Evolutionary conservation across 2,888 invertebrate genomes (phyloP).

Genomic region (Dorcus hopei): DNA sequence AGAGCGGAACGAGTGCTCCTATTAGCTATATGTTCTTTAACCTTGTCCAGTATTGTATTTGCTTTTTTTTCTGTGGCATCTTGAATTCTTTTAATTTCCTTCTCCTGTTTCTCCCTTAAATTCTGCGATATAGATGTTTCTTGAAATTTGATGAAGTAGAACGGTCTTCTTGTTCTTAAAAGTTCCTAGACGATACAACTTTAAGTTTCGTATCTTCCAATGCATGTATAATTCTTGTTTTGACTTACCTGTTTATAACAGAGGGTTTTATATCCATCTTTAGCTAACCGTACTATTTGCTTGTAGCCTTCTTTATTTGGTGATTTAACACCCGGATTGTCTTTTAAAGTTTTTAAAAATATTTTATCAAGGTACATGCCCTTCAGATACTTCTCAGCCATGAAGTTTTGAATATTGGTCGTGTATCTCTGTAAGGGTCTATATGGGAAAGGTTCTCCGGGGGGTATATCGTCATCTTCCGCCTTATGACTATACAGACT

Average conservation of each 20-base stretch:
- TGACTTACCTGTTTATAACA: slow-evolving; percentile 40
- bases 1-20: slow-evolving; percentile 29
- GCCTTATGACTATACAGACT: slow-evolving; percentile 38
- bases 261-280: slow-evolving; percentile 40
- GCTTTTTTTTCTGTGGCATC: slow-evolving; percentile 44
- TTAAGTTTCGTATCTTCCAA: not conserved
- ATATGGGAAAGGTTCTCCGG: slow-evolving; percentile 35
- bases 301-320: slow-evolving; percentile 44
- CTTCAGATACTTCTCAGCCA: slow-evolving; percentile 50
- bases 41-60: slow-evolving; percentile 39
- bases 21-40: slow-evolving; percentile 38
- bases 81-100: slow-evolving; percentile 39
- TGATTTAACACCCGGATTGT: slow-evolving; percentile 38
- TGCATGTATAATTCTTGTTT: not conserved
- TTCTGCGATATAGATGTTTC: slow-evolving; percentile 39
- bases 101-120: slow-evolving; percentile 35
- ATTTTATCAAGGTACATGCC: slow-evolving; percentile 48
- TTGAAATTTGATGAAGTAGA: slow-evolving; percentile 48
- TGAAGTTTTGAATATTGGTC: slow-evolving; percentile 44
- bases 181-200: slow-evolving; percentile 36
- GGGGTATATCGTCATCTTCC: slow-evolving; percentile 36
- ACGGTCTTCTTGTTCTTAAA: slow-evolving; percentile 48
- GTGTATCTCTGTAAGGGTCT: slow-evolving; percentile 45
- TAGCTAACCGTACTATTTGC: slow-evolving; percentile 37
- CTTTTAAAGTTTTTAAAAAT: slow-evolving; percentile 43